Base-by-base conservation (phyloP, 2,113 vertebrate species). In the Elgaria multicarinata region DNA sequence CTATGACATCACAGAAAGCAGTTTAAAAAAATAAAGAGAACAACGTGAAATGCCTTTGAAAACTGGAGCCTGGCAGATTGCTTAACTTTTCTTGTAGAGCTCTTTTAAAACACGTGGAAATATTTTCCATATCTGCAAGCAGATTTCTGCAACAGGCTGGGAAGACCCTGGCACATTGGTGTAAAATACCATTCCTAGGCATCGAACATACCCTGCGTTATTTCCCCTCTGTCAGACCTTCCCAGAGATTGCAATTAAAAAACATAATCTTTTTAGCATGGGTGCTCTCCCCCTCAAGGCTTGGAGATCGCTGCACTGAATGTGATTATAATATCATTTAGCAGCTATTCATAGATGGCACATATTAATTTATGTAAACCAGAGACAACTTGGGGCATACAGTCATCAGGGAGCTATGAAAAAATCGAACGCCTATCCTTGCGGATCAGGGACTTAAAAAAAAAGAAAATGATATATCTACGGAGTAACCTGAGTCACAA, bases 231-330 rank as follows among this genome's bases (percentile, higher is more conserved):
- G 82, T 95, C 95, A 94, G 92, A 96, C 90, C 86, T 95, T 95
- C 94, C 93, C 42, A 90, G 94, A 90, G 89, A 92, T 90, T 95
- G 92, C 95, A 97, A 96, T 97, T 96, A 95, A 97, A 96, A 96
- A 96, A 91, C 89, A 71, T 91, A 94, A 97, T 96, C 92, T 94
- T 97, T 97, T 94, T 96, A 96, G 93, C 93, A 95, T 96, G 92
- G 96, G 92, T 50, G 93, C 86, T 94, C 91, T 87, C 86, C 88
- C 88, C 94, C 95, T 93, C 89, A 91, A 95, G 95, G 95, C 94
- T 93, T 94, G 90, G 64, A 95, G 94, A 78, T 90, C 90, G 91
- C 92, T 36, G 72, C 79, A 90, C 90, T 92, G 92, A 95, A 92
- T 91, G 95, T 94, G 93, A 96, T 12, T 94, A 91, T 92, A 96